Conservation (phyloP, 2,888 invertebrate genomes). For the Anodontia alba region DNA sequence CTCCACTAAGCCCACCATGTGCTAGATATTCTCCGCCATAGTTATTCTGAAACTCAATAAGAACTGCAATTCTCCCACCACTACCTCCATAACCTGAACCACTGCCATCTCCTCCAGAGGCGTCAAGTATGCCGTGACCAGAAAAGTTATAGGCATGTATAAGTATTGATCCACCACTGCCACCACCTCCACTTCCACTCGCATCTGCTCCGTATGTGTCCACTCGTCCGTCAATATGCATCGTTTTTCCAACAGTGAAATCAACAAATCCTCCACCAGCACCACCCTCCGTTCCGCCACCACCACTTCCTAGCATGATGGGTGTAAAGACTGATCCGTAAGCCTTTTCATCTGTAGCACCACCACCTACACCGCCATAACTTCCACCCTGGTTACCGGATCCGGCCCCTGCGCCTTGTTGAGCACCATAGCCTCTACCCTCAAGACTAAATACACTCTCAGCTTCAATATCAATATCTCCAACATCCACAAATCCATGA, state of each 20-base stretch:
- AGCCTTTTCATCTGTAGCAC: constrained; percentile 37
- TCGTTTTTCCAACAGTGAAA: constrained; percentile 64
- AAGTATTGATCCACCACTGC: constrained; percentile 73
- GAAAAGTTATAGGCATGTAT: constrained; percentile 72
- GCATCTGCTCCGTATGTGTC: constrained; percentile 59
- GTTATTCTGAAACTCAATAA: constrained; percentile 66
- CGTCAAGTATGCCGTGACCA: constrained; percentile 72
- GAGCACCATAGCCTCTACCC: constrained; percentile 63
- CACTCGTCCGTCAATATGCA: constrained; percentile 73
- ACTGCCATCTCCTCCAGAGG: constrained; percentile 68
- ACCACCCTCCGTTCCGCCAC: constrained; percentile 65
- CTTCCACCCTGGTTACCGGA: constrained; percentile 61
- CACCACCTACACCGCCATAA: constrained; percentile 72
- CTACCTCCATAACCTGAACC: constrained; percentile 69
- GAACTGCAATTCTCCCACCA: constrained; percentile 74
- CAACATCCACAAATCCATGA: constrained; percentile 71
- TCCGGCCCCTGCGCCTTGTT: constrained; percentile 66
- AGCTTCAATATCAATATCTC: constrained; percentile 72
- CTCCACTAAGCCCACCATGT: constrained; percentile 63
- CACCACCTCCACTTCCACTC: constrained; percentile 63
- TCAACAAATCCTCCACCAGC: constrained; percentile 72
- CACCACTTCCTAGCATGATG: constrained; percentile 73
- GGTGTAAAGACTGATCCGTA: constrained; percentile 76
- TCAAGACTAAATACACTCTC: constrained; percentile 64
- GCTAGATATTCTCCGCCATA: constrained; percentile 71